A percentile compares a stretch with the other conserved stretches of the same genome.
These are phyloP conservation scores for Sebastes diploproa DNA, from an alignment of 2,797 vertebrate genomes.

Conservation along the genomic window DNA sequence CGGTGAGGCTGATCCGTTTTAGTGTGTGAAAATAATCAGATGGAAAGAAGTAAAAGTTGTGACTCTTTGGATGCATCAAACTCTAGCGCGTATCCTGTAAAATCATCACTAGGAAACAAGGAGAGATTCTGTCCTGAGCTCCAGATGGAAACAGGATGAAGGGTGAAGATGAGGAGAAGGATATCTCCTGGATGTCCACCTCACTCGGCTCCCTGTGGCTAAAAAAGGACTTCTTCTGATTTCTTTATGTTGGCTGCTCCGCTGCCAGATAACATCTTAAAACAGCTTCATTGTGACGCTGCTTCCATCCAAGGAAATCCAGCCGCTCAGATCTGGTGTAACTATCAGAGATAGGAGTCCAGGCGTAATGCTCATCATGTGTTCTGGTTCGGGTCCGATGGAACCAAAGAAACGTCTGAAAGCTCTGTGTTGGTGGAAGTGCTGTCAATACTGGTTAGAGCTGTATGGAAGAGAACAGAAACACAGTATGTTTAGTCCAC, in stretches of 20 bases:
- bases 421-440: background rate
- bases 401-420: background rate
- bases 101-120: no score
- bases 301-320: conserved; percentile 8
- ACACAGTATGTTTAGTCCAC: background rate
- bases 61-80: no score
- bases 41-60: no score
- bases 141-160: background rate
- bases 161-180: background rate
- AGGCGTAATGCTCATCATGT: conserved; percentile 18
- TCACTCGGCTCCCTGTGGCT: background rate
- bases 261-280: conserved; percentile 35
- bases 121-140: background rate
- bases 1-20: no score
- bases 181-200: background rate
- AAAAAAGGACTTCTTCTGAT: conserved; percentile 24
- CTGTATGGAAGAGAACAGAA: background rate
- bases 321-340: background rate
- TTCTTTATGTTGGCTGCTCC: conserved; percentile 9
- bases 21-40: no score
- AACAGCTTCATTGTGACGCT: background rate
- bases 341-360: background rate
- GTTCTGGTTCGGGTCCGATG: conserved; percentile 8
- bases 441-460: conserved; percentile 23
- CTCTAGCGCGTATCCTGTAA: no score